Conservation (phyloP, 2,888 invertebrate species). For the Drosophila macrospina region DNA sequence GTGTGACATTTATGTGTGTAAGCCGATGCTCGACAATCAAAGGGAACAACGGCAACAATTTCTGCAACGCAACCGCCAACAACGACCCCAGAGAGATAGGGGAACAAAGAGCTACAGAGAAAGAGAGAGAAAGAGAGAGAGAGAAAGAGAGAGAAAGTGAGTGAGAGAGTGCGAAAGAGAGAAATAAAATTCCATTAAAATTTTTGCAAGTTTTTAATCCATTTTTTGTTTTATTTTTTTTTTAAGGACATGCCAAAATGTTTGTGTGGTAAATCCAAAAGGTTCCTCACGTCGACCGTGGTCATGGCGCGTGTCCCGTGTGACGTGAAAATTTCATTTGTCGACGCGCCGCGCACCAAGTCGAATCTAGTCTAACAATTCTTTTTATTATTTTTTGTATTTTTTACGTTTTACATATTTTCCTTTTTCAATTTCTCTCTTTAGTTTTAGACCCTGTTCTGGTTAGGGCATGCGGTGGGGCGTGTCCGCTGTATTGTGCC, state of each 20-base stretch:
- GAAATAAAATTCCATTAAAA: constrained; percentile 80
- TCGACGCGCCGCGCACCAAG: constrained; percentile 51
- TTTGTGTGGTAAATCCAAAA: constrained; percentile 76
- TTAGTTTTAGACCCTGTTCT: constrained; percentile 42
- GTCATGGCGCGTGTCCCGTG: constrained; percentile 63
- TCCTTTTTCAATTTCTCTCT: constrained; percentile 43
- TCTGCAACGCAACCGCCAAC: constrained; percentile 66
- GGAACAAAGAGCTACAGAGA: background rate
- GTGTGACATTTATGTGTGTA: constrained; percentile 74
- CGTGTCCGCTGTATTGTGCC: constrained; percentile 29
- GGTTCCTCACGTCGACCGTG: constrained; percentile 38
- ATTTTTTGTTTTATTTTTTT: constrained; percentile 39
- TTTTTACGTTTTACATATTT: constrained; percentile 52
- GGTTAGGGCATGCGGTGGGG: constrained; percentile 40
- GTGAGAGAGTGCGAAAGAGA: constrained; percentile 8
- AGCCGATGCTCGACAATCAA: constrained; percentile 78
- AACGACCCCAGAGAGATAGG: constrained; percentile 33
- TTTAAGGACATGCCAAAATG: constrained; percentile 60
- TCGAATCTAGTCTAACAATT: constrained; percentile 30
- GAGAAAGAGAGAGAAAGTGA: constrained; percentile 13
- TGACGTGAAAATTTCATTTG: constrained; percentile 77
- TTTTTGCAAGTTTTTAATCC: constrained; percentile 77
- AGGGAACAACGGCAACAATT: constrained; percentile 69
- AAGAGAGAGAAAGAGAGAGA: constrained; percentile 4
- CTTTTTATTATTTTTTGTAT: constrained; percentile 30